phyloP scores from a whole-genome alignment of 1,140 invertebrate species.

The Drosophila triauraria region DNA sequence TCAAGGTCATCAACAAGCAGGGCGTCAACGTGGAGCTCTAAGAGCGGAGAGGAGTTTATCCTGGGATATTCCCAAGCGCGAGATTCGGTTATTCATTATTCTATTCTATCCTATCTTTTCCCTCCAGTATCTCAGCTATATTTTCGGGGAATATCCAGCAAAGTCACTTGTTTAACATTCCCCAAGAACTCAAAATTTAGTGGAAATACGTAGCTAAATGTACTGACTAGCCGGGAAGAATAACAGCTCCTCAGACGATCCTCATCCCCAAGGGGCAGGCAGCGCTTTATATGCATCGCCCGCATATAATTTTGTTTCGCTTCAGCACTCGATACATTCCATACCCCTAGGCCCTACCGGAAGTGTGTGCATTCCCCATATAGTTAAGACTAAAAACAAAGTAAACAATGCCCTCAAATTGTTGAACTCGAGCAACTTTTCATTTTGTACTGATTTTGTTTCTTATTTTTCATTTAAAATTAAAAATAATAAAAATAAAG shows the following conservation, averaged over 20 bases:
- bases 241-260: slow-evolving; percentile 17
- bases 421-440: slow-evolving; percentile 48
- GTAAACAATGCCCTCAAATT: slow-evolving; percentile 59
- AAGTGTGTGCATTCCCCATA: slow-evolving; percentile 39
- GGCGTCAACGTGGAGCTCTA: slow-evolving; percentile 84
- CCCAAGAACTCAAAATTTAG: slow-evolving; percentile 35
- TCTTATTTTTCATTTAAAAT: slow-evolving; percentile 63
- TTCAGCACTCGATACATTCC: slow-evolving; percentile 32
- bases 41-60: slow-evolving; percentile 19
- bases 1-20: slow-evolving; percentile 87
- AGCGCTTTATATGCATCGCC: slow-evolving; percentile 64
- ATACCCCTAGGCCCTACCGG: slow-evolving; percentile 6
- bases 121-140: slow-evolving; percentile 16
- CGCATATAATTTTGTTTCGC: slow-evolving; percentile 70
- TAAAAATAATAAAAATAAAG: slow-evolving; percentile 49
- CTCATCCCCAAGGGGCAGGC: slow-evolving; percentile 24
- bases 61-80: slow-evolving; percentile 28
- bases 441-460: slow-evolving; percentile 64
- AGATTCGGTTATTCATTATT: slow-evolving; percentile 33
- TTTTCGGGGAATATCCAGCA: slow-evolving; percentile 14
- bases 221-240: slow-evolving; percentile 49
- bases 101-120: slow-evolving; percentile 3
- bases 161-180: slow-evolving; percentile 20
- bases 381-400: slow-evolving; percentile 26
- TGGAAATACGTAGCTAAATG: slow-evolving; percentile 47